Evolutionary conservation across 2,888 invertebrate species (phyloP), one percentile per base, ranked within the genome.

Genomic region (Meta bourneti): DNA sequence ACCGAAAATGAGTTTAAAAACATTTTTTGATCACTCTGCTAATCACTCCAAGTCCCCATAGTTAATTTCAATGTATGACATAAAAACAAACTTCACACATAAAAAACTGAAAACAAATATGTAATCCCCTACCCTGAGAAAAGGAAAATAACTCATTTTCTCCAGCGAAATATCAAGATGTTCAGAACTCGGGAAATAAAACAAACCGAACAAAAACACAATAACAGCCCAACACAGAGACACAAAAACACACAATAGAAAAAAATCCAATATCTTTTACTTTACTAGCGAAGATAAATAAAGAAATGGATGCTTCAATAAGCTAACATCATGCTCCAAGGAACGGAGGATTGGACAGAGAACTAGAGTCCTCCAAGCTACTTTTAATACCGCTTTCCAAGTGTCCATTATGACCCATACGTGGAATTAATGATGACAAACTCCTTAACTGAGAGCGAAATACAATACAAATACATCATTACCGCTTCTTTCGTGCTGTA

Each of bases 351-450:
- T 81, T 70, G 49, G 34, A 13, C 9, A 69, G 7, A 69, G 48
- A 48, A 34, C 16, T 11, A 20, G 13, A 49, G 34, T 49, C 49
- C 51, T 83, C 51, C 74, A 8, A 20, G 83, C 61, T 49, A 80
- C 61, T 52, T 69, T 69, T 80, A 80, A 80, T 80, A 20, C 16
- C 0, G 11, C 16, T 20, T 4, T 61, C 34, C 34, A 34, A 52
- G 34, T 52, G 16, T 82, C 82, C 52, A 72, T 83, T 86, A 49
- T 78, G 70, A 1, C 6, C 51, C 20, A 16, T 54, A 71, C 51
- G 20, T 19, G 72, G 48, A 72, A 87, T 87, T 80, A 87, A 87
- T 87, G 79, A 87, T 72, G 54, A 54, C 87, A 71, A 80, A 87
- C 79, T 71, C 19, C 86, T 77, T 78, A 78, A 78, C 74, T 69